Base-by-base conservation (phyloP, 1,140 invertebrate genomes). In the Drosophila lini region DNA sequence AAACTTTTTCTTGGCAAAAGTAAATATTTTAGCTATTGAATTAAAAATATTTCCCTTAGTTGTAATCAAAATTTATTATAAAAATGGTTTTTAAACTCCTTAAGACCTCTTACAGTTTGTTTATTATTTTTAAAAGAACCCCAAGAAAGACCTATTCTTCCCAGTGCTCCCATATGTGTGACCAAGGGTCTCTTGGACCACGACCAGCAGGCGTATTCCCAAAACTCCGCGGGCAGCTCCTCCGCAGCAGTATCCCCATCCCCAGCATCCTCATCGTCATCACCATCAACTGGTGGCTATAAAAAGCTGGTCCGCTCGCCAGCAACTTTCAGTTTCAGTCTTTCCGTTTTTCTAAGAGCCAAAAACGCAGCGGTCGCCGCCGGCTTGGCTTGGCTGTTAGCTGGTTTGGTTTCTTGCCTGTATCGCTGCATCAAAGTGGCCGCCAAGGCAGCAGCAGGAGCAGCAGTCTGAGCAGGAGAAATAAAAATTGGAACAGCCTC, bases 251-350 rank as follows among this genome's bases (percentile, higher is more conserved):
- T 10, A 57, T 36, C 47, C 28, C 28, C 13, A n/a, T n/a, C n/a
- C n/a, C n/a, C n/a, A n/a, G n/a, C 60, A 40, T 15, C 28, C 42
- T 28, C 45, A 48, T 48, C 56, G 25, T 25, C 45, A 15, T 15
- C 65, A 48, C 44, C 50, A 53, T 36, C 58, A 70, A 62, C 68
- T 69, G 32, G 58, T 57, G 75, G 67, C 75, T 91, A 91, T 91
- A 91, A 91, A 91, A 91, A 86, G 64, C 62, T 68, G 71, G 71
- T 47, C 68, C 74, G 81, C 57, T 80, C 22, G 36, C 53, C 50
- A 63, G 67, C 36, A 86, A 91, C 90, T 91, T 91, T 91, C 90
- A 91, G 90, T 91, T 77, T 77, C 74, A 77, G 74, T 77, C 45
- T 32, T 19, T 50, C 34, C 64, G 64, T 44, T 69, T 69, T 90